Percentiles rank a stretch among this genome's conserved stretches.
Conservation (phyloP, 2,113 vertebrate genomes). For the Colistium nudipinnis region DNA sequence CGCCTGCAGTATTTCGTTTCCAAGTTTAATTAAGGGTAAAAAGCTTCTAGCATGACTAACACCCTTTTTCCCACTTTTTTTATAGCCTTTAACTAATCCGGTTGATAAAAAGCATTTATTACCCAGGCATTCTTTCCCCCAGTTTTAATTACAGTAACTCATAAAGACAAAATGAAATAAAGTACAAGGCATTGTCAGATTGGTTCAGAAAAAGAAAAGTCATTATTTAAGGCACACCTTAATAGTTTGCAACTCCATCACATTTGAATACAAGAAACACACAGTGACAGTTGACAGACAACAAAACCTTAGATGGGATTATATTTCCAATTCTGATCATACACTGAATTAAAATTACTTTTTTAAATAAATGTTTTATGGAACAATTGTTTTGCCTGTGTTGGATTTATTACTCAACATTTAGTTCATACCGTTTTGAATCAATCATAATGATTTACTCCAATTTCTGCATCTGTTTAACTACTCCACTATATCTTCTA, state of each 20-base stretch:
- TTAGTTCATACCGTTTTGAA: not conserved
- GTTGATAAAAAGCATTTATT: not conserved
- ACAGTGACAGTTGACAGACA: slow-evolving; percentile 64
- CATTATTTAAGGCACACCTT: slow-evolving; percentile 79
- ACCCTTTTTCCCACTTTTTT: not conserved
- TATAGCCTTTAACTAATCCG: not conserved
- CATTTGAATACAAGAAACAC: slow-evolving; percentile 67
- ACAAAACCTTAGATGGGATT: slow-evolving; percentile 34
- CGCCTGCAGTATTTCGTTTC: not conserved
- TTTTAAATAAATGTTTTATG: not conserved
- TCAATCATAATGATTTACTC: slow-evolving; percentile 18
- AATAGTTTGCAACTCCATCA: slow-evolving; percentile 70
- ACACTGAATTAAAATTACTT: slow-evolving; percentile 11
- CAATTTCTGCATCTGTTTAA: slow-evolving; percentile 14
- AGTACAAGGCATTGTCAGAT: slow-evolving; percentile 11
- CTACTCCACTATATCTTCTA: slow-evolving; percentile 34
- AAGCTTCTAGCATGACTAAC: not conserved
- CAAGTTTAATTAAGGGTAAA: not conserved
- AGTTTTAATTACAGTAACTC: not conserved
- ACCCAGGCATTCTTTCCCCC: not conserved
- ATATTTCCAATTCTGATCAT: slow-evolving; percentile 33
- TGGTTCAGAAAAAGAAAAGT: slow-evolving; percentile 70
- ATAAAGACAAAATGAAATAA: slow-evolving; percentile 35
- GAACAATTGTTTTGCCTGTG: slow-evolving; percentile 1
- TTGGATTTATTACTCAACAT: slow-evolving; percentile 23